phyloP scores from a whole-genome alignment of 2,888 invertebrate species.

The Caenorhabditis japonica region DNA sequence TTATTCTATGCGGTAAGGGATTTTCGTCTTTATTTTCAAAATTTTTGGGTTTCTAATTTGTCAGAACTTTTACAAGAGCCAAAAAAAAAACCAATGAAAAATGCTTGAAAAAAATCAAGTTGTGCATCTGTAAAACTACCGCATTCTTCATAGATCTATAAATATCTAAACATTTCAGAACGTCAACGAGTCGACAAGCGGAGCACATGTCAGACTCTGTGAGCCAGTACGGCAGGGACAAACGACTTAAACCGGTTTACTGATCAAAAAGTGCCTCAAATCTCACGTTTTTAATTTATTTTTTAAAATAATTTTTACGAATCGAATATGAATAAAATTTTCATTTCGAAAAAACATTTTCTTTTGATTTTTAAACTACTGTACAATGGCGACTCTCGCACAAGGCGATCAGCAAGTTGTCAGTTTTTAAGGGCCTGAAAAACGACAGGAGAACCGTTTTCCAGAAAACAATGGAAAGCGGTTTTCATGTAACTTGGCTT shows the following conservation, averaged over 20 bases:
- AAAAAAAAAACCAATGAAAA: no score
- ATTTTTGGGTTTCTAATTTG: no score
- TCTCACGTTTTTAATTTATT: constrained; percentile 13
- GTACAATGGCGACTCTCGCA: constrained; percentile 8
- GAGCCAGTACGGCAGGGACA: constrained; percentile 60
- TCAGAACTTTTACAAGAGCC: no score
- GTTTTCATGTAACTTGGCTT: no score
- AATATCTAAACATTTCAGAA: constrained; percentile 13
- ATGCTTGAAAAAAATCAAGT: no score
- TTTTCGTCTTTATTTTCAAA: background rate
- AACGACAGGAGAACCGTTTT: no score
- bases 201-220: constrained; percentile 65
- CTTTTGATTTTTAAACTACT: background rate
- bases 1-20: constrained; percentile 28
- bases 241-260: constrained; percentile 47
- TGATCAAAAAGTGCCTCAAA: constrained; percentile 30
- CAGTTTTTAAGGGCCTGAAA: background rate
- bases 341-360: constrained; percentile 6
- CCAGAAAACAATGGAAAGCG: no score
- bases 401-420: constrained; percentile 34
- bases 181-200: constrained; percentile 57
- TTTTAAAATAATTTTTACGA: constrained; percentile 1
- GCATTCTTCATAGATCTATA: no score
- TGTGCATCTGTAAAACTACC: no score
- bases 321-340: background rate